phyloP scores from a whole-genome alignment of 2,797 vertebrate species.

The Bradypus variegatus region DNA sequence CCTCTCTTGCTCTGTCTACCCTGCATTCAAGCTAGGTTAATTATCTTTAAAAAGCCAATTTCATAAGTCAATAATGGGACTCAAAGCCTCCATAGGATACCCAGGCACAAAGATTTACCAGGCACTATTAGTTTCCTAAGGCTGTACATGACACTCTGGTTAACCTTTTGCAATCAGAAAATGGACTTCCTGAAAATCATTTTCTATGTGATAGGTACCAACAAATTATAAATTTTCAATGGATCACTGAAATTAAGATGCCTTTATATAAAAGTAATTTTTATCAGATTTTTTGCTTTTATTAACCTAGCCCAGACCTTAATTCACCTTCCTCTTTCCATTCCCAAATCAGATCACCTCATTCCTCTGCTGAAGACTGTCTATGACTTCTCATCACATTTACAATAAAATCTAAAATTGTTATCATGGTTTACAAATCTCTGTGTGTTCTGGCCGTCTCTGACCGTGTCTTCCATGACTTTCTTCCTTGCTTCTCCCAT shows the following conservation, averaged over 20 bases:
- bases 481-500: not conserved
- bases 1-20: not conserved
- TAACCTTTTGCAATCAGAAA: not conserved
- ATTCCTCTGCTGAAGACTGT: not conserved
- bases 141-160: not conserved
- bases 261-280: not conserved
- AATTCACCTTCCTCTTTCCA: not conserved
- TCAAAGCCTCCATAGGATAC: not conserved
- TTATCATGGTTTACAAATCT: not conserved
- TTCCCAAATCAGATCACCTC: not conserved
- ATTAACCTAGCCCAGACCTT: not conserved
- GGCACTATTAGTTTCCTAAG: not conserved
- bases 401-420: not conserved
- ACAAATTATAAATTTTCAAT: constrained; percentile 5
- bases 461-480: not conserved
- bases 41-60: constrained; percentile 17
- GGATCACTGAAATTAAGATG: not conserved
- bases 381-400: not conserved
- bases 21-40: constrained; percentile 7
- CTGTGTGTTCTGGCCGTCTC: not conserved
- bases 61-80: not conserved
- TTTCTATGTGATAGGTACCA: constrained; percentile 13
- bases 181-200: not conserved
- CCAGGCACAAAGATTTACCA: not conserved
- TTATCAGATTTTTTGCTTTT: not conserved